Percentiles rank a stretch among this genome's conserved stretches.
These are phyloP conservation scores for Pseudochirops corinnae DNA, from an alignment of 2,797 vertebrate species.

Conservation along the genomic window DNA sequence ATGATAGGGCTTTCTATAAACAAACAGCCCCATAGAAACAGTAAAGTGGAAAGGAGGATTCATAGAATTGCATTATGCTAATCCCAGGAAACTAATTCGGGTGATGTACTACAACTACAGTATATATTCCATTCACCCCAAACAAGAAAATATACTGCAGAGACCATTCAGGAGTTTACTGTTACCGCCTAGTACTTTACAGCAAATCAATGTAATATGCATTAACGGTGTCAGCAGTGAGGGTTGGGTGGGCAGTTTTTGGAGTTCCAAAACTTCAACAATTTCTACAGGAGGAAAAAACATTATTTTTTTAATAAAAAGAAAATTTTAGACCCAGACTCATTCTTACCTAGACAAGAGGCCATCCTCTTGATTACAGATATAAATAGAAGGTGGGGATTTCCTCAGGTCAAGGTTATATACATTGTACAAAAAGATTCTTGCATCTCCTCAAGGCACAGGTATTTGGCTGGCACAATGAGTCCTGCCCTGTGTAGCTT, in stretches of 20 bases:
- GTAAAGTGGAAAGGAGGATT: constrained; percentile 84
- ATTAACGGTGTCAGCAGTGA: constrained; percentile 52
- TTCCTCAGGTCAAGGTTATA: neutral
- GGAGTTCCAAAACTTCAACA: constrained; percentile 43
- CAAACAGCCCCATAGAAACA: constrained; percentile 84
- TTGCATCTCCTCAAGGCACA: neutral
- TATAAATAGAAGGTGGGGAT: neutral
- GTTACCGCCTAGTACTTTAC: constrained; percentile 69
- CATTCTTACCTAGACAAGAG: neutral
- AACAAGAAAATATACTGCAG: constrained; percentile 83
- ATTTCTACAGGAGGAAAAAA: neutral
- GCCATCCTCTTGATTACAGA: neutral
- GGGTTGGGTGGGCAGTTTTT: neutral
- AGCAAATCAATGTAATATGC: constrained; percentile 64
- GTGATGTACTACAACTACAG: constrained; percentile 81
- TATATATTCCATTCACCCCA: constrained; percentile 76
- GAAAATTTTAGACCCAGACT: neutral
- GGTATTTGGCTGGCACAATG: neutral
- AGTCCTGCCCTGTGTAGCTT: neutral
- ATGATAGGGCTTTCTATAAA: constrained; percentile 85
- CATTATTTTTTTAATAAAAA: neutral
- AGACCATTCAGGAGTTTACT: constrained; percentile 81
- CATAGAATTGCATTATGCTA: constrained; percentile 85
- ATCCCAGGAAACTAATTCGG: constrained; percentile 86
- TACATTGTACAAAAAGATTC: neutral